A percentile compares a stretch with the other conserved stretches of the same genome.
Evolutionary conservation across 1,140 invertebrate species (phyloP).

Genomic region (Paraescarpia echinospica): DNA sequence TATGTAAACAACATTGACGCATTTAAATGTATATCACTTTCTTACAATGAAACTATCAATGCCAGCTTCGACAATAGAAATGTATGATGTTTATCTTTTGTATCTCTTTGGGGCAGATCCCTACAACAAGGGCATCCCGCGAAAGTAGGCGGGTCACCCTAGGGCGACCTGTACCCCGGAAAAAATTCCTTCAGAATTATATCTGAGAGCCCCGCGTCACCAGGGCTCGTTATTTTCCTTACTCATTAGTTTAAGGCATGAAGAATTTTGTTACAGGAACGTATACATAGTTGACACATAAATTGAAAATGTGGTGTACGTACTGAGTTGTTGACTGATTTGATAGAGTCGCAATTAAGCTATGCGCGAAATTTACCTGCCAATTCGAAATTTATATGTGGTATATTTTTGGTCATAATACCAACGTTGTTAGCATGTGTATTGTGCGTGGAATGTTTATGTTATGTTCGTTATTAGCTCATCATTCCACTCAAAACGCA

Average conservation of each 20-base stretch:
- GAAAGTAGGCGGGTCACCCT: constrained; percentile 37
- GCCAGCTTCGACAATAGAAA: no score
- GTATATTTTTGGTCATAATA: not conserved
- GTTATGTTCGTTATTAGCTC: not conserved
- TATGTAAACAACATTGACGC: no score
- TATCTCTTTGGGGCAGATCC: constrained; percentile 29
- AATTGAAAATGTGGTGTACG: not conserved
- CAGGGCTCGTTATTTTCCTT: constrained; percentile 47
- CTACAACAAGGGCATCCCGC: constrained; percentile 33
- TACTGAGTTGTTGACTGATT: not conserved
- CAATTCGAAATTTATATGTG: not conserved
- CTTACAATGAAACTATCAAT: no score
- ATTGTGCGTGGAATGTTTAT: not conserved
- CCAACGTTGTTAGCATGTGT: not conserved
- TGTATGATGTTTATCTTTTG: not conserved
- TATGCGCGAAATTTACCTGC: not conserved
- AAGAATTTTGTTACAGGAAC: not conserved
- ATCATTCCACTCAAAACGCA: not conserved
- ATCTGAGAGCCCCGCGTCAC: constrained; percentile 37
- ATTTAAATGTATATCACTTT: no score
- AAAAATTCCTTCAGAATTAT: constrained; percentile 26
- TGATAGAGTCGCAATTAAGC: not conserved
- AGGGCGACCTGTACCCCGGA: constrained; percentile 31
- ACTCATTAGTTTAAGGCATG: constrained; percentile 49
- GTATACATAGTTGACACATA: not conserved